phyloP scores from a whole-genome alignment of 2,113 vertebrate genomes.

The rat (Rattus norvegicus) region DNA sequence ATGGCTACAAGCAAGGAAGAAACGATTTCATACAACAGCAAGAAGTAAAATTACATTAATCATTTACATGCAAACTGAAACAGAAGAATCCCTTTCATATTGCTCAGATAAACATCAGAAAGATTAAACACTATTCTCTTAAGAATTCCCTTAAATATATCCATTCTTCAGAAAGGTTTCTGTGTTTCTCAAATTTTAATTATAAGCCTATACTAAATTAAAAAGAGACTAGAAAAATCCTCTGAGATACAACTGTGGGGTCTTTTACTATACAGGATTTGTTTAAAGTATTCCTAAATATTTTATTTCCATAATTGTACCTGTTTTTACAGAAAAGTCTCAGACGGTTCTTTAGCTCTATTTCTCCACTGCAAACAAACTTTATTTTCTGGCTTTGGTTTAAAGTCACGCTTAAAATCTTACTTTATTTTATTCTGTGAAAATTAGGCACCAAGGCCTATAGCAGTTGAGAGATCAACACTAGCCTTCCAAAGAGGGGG shows the following conservation, averaged over 20 bases:
- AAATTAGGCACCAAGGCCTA: neutral
- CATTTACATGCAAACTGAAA: conserved; percentile 59
- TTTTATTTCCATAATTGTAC: neutral
- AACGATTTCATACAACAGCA: conserved; percentile 40
- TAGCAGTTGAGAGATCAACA: neutral
- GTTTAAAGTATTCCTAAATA: neutral
- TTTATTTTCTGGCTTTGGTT: neutral
- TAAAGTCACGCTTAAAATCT: neutral
- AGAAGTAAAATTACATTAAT: conserved; percentile 57
- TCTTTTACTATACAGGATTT: neutral
- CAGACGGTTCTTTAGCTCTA: neutral
- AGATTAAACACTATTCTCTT: neutral
- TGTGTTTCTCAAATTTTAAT: neutral
- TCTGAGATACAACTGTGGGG: neutral
- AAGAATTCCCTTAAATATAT: conserved; percentile 13
- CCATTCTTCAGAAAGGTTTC: neutral
- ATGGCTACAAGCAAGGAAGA: conserved; percentile 18
- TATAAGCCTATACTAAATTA: neutral
- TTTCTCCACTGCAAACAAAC: neutral
- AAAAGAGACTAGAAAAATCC: neutral
- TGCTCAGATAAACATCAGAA: conserved; percentile 30
- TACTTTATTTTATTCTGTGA: neutral
- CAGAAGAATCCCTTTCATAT: conserved; percentile 13
- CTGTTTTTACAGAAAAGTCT: neutral
- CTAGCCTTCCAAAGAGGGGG: neutral